Conservation (phyloP, 2,797 vertebrate genomes). For the Meriones psammophilus region DNA sequence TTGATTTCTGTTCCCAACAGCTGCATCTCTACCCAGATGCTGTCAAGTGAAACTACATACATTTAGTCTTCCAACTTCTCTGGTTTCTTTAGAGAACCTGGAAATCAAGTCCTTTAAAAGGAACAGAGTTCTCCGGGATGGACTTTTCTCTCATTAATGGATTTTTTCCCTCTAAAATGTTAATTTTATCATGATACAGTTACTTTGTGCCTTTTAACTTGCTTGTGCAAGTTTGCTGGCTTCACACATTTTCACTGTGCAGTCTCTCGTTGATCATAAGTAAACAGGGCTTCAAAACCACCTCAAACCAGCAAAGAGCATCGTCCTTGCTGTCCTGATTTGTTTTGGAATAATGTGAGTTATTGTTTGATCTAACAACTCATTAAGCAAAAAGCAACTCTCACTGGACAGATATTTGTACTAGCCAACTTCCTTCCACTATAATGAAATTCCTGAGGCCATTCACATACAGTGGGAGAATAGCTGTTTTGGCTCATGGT, state of each 20-base stretch:
- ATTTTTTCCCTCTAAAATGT: conserved; percentile 36
- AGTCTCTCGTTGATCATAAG: conserved; percentile 69
- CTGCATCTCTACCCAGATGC: conserved; percentile 44
- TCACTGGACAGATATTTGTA: background rate
- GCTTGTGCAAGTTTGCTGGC: conserved; percentile 37
- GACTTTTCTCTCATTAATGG: conserved; percentile 59
- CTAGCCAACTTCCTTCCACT: background rate
- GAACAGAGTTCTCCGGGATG: conserved; percentile 66
- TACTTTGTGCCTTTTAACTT: conserved; percentile 66
- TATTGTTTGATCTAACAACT: conserved; percentile 49
- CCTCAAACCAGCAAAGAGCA: conserved; percentile 1
- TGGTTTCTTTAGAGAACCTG: conserved; percentile 57
- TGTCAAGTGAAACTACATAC: conserved; percentile 34
- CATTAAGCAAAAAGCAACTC: conserved; percentile 42
- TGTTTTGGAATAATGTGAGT: conserved; percentile 49
- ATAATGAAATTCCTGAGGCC: background rate
- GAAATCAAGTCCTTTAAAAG: conserved; percentile 66
- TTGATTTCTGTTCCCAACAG: conserved; percentile 39
- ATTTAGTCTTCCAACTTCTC: conserved; percentile 43
- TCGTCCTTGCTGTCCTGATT: background rate
- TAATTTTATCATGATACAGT: conserved; percentile 66
- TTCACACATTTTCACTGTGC: conserved; percentile 54
- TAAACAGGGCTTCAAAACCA: conserved; percentile 58
- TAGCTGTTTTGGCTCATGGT: background rate
- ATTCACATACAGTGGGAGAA: background rate